Conservation (phyloP, 2,888 invertebrate species). For the Xylocampa areola region DNA sequence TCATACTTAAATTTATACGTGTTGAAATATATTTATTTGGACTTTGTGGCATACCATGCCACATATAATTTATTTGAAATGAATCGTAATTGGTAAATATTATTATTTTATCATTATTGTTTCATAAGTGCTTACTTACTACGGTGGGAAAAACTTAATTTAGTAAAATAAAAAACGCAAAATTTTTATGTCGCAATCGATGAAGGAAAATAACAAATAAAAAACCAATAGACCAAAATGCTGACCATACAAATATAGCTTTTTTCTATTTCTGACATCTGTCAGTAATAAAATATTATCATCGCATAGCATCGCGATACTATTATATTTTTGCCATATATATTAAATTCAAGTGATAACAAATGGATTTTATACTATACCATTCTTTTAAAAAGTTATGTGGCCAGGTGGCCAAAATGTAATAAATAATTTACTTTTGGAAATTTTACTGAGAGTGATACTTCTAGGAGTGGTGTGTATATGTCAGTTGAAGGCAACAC, state of each 20-base stretch:
- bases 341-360: slow-evolving; percentile 30
- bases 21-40: too few species aligned
- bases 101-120: too few species aligned
- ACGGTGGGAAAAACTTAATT: too few species aligned
- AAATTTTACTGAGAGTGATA: slow-evolving; percentile 66
- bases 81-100: too few species aligned
- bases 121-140: too few species aligned
- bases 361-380: slow-evolving; percentile 15
- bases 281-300: slow-evolving; percentile 11
- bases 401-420: slow-evolving; percentile 54
- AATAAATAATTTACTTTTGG: slow-evolving; percentile 55
- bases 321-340: slow-evolving; percentile 5
- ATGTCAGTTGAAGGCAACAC: slow-evolving; percentile 90
- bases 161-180: too few species aligned
- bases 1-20: neutral
- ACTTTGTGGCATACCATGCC: too few species aligned
- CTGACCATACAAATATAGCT: too few species aligned
- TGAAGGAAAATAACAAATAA: neutral
- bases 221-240: slow-evolving; percentile 9
- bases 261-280: slow-evolving; percentile 11
- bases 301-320: slow-evolving; percentile 1
- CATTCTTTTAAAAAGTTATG: slow-evolving; percentile 51
- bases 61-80: too few species aligned
- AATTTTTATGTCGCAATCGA: neutral
- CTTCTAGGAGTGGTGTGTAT: slow-evolving; percentile 63